These are phyloP conservation scores for Neomonachus schauinslandi DNA, from an alignment of 2,113 vertebrate species.

Conservation along the genomic window DNA sequence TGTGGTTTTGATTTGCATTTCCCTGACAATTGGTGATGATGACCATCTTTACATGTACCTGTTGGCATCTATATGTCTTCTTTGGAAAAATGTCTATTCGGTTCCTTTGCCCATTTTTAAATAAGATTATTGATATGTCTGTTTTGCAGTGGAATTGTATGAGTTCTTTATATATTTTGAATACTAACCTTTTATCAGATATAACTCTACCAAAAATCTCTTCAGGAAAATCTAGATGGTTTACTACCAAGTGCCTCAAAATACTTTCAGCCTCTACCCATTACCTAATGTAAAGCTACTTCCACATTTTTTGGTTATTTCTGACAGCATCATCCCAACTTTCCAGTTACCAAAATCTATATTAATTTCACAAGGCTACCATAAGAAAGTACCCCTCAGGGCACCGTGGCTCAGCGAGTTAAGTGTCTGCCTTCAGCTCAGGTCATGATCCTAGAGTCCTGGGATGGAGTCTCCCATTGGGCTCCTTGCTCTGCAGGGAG, in stretches of 20 bases:
- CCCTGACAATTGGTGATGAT: not conserved
- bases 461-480: accelerated
- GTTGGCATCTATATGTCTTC: not conserved
- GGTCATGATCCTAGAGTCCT: too few species aligned
- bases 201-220: not conserved
- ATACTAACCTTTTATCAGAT: not conserved
- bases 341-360: not conserved
- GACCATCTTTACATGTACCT: not conserved
- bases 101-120: not conserved
- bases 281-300: not conserved
- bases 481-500: too few species aligned
- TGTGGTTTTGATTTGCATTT: not conserved
- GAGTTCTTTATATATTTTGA: not conserved
- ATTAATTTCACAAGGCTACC: not conserved
- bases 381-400: not conserved
- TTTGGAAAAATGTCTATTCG: not conserved
- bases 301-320: not conserved
- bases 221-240: not conserved
- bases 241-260: not conserved
- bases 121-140: not conserved
- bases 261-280: not conserved
- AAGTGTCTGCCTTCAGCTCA: too few species aligned
- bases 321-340: not conserved
- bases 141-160: not conserved
- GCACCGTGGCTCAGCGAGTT: too few species aligned